A percentile compares a stretch with the other conserved stretches of the same genome.
phyloP scores from a whole-genome alignment of 2,888 invertebrate genomes.

The Cataglyphis cursor region DNA sequence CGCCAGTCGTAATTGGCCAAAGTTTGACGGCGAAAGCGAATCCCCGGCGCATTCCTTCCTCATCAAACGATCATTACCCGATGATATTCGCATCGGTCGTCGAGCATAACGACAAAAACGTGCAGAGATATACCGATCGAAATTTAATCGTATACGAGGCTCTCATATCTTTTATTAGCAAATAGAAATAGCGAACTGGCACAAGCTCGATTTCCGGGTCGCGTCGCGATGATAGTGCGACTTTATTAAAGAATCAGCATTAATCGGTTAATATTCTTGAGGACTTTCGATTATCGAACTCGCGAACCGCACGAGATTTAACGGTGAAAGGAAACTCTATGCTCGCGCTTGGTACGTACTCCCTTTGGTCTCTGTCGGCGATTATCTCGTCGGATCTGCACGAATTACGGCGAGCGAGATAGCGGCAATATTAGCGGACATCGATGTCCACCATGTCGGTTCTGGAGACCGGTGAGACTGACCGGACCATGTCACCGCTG shows the following conservation, averaged over 20 bases:
- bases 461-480: conserved; percentile 80
- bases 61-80: conserved; percentile 34
- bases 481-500: conserved; percentile 84
- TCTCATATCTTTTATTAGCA: conserved; percentile 11
- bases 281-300: not conserved
- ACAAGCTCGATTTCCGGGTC: not conserved
- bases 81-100: not conserved
- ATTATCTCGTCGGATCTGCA: conserved; percentile 44
- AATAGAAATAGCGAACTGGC: conserved; percentile 1
- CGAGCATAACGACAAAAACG: not conserved
- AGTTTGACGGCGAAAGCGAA: conserved; percentile 23
- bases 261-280: conserved; percentile 19
- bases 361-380: conserved; percentile 51
- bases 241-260: conserved; percentile 9
- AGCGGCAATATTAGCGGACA: conserved; percentile 39
- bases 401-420: conserved; percentile 61
- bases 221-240: not conserved
- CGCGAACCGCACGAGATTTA: conserved; percentile 30
- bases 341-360: conserved; percentile 55
- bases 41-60: conserved; percentile 14
- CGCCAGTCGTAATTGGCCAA: conserved; percentile 36
- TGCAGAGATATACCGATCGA: conserved; percentile 33
- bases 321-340: conserved; percentile 61
- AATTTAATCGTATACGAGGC: conserved; percentile 34
- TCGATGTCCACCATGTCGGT: conserved; percentile 80